Conservation (phyloP, 2,888 invertebrate genomes). For the Chaetoderma sp. region DNA sequence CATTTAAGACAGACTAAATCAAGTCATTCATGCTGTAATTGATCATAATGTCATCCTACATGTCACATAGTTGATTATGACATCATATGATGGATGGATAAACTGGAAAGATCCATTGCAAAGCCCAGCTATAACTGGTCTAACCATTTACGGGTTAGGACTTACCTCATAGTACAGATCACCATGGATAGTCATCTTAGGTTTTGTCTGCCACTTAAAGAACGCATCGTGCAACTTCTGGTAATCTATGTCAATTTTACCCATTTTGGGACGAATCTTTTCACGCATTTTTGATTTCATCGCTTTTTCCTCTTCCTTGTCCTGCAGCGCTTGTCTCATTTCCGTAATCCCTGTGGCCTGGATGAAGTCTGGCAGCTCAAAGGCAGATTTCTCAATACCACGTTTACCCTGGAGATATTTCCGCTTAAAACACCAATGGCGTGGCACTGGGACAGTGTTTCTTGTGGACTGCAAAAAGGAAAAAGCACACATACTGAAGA, state of each 20-base stretch:
- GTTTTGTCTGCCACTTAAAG: constrained; percentile 99
- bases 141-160: too few species aligned
- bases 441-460: constrained; percentile 97
- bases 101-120: too few species aligned
- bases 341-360: constrained; percentile 99
- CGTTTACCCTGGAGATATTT: constrained; percentile 92
- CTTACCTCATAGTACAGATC: constrained; percentile 92
- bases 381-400: constrained; percentile 98
- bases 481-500: too few species aligned
- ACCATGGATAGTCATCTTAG: constrained; percentile 98
- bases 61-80: too few species aligned
- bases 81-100: too few species aligned
- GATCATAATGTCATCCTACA: too few species aligned
- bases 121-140: too few species aligned
- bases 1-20: too few species aligned
- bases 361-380: constrained; percentile 98
- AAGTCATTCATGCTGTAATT: too few species aligned
- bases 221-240: constrained; percentile 99
- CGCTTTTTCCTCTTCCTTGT: constrained; percentile 76
- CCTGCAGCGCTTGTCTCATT: constrained; percentile 97
- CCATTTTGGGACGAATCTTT: constrained; percentile 94
- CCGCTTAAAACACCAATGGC: constrained; percentile 98
- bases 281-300: constrained; percentile 97
- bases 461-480: constrained; percentile 79
- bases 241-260: constrained; percentile 99